Base-by-base conservation (phyloP, 2,113 vertebrate genomes). In the Eurypyga helias region DNA sequence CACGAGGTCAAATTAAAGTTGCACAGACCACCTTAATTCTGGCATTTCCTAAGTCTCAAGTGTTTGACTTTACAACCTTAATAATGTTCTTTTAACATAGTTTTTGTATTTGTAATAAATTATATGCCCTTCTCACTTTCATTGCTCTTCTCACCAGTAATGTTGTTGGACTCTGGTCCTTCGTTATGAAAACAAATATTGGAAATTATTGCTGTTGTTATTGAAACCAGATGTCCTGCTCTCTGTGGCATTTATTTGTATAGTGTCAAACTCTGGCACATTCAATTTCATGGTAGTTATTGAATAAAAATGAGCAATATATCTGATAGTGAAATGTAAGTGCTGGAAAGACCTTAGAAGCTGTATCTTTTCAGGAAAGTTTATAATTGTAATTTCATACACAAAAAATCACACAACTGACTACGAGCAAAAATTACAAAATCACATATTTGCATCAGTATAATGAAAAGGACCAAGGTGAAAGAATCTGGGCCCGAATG, bases 211-310 rank as follows among this genome's bases (percentile, higher is more conserved):
- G 93, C 91, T 91, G 71, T 95, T 96, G 75, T 95, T 96, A 98
- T 97, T 96, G 80, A 97, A 98, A 97, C 89, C 95, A 98, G 96
- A 96, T 97, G 97, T 91, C 85, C 79, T 70, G n/a, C 75, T 88
- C 88, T 96, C 85, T 67, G 33, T 86, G 88, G 70, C 94, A 96
- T 94, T 96, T 97, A 97, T 95, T 97, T 95, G 90, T 79, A 71
- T 11, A 97, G 94, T 83, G 94, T 96, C 92, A 94, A 75, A 93
- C 51, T 90, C 71, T 94, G 79, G 61, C 78, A 95, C 91, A 36
- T 79, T 83, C 60, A n/a, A 23, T 95, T 95, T 94, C 70, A 62
- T 71, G 7, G 24, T 67, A 85, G 73, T 84, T 95, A 86, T 36
- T 94, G 31, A 91, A 83, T 89, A 67, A 96, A 97, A 95, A 93